Evolutionary conservation across 2,797 vertebrate genomes (phyloP), one percentile per base, ranked within the genome.

Genomic region (Sciaenops ocellatus): DNA sequence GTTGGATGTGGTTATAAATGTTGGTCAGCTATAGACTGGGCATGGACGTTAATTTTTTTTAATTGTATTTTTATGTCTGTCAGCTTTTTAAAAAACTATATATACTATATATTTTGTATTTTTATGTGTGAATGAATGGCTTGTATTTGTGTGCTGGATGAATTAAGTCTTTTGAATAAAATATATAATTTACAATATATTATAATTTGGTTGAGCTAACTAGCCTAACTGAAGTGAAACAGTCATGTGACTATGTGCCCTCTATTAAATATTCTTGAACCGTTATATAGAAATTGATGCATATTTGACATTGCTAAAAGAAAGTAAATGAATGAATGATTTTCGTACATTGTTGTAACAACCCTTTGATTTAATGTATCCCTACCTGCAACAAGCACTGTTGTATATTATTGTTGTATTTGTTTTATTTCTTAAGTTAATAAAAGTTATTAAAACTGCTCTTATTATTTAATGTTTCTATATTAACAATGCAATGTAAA

Each of bases 91-190:
- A 16, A 10, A 55, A 34, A 38, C 9, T 61, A 42, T 20, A 10
- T 12, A 67, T 12, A 67, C 9, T 44, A 20, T 2, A 48, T 22
- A 26, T 38, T 26, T 12, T 47, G 7, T 70, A 13, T 41, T 52
- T 67, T 57, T 59, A 4, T 42, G 42, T 73, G 48, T 61, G 28
- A 51, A 59, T 74, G 0, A 3, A 48, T 69, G 63, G 3, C 8
- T 65, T 48, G 17, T 76, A 6, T 41, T 7, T 48, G 72, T 61
- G 7, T 73, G 4, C 0, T 2, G 15, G 3, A 56, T 3, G 5
- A 59, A 42, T 63, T 9, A 28, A 52, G 8, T 63, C 6, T 51
- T 50, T 73, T 73, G 4, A 10, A 66, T 57, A 2, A 12, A 71
- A 66, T 64, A 8, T 15, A 50, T 24, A 3, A 24, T 56, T 48